Evolutionary conservation across 2,113 vertebrate genomes (phyloP).

Genomic region (Chelonoidis abingdonii): DNA sequence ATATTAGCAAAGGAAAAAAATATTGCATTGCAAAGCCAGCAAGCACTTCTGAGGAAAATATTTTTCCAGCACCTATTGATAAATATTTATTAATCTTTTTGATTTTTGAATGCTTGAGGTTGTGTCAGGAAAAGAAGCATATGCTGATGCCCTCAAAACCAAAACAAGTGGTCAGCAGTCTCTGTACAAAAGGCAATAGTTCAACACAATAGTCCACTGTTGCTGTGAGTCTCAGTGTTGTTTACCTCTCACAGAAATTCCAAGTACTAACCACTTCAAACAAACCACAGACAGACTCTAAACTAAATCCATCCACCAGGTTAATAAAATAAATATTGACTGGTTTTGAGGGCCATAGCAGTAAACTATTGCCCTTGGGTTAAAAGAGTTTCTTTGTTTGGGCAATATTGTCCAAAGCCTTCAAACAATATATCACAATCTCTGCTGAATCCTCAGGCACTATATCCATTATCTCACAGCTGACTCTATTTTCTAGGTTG

Average conservation of each 20-base stretch:
- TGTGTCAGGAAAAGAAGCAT: slow-evolving; percentile 62
- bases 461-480: slow-evolving; percentile 25
- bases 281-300: slow-evolving; percentile 59
- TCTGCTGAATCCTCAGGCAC: slow-evolving; percentile 21
- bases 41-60: slow-evolving; percentile 32
- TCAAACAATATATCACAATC: slow-evolving; percentile 33
- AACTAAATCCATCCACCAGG: slow-evolving; percentile 63
- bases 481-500: not conserved
- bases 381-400: slow-evolving; percentile 59
- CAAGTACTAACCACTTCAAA: slow-evolving; percentile 63
- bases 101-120: slow-evolving; percentile 45
- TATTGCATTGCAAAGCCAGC: slow-evolving; percentile 1
- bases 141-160: slow-evolving; percentile 56
- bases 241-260: slow-evolving; percentile 66
- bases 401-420: slow-evolving; percentile 43
- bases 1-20: slow-evolving; percentile 29
- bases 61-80: slow-evolving; percentile 35
- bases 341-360: slow-evolving; percentile 37
- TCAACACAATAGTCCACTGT: slow-evolving; percentile 67
- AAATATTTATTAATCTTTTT: slow-evolving; percentile 58
- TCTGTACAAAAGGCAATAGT: slow-evolving; percentile 25
- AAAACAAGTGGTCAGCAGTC: slow-evolving; percentile 63
- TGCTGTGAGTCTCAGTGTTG: slow-evolving; percentile 57
- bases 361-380: slow-evolving; percentile 30
- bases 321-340: slow-evolving; percentile 66